Base-by-base conservation (phyloP, 2,888 invertebrate genomes). In the Epinotia demarniana region DNA sequence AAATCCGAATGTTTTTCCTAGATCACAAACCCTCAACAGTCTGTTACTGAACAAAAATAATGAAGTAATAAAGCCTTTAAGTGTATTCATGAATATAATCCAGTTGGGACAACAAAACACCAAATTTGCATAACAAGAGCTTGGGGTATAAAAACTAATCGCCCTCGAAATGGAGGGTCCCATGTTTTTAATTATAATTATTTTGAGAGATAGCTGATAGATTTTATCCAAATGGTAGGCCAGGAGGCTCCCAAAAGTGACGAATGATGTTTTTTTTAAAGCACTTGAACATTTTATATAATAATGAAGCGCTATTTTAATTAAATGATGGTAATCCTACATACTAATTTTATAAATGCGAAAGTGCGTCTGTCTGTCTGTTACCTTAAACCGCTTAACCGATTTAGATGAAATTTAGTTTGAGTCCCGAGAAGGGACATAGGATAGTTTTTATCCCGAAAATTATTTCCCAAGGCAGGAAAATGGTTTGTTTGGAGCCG, bases 71-170 rank as follows among this genome's bases (percentile, higher is more conserved):
- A 49, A 63, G 74, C 58, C 58, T 74, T 5, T 74, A 27, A 49
- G 39, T 39, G 39, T 69, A 74, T 74, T 70, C 70, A 74, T 64
- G 63, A 64, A 58, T 33, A 19, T 74, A 49, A 73, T 68, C 16
- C 74, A 39, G 39, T 55, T 11, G 55, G 43, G 43, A 53, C 71
- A 62, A 71, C 75, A 72, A 75, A 75, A 72, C 72, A 72, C 67
- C 60, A 72, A 71, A 75, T 75, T 75, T 61, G 39, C 75, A 75
- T 75, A 72, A 72, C 71, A 72, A 72, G 66, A 46, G 64, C 11
- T 57, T n/a, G 39, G 49, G 27, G 55, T 57, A 46, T 75, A 62
- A 75, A 75, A 75, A 72, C 71, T 75, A 75, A 75, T 75, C 71
- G 67, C 46, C 55, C 64, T 53, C 53, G 71, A 61, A 72, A 72